phyloP scores from a whole-genome alignment of 1,140 invertebrate species.

The Aleiodes sp. region DNA sequence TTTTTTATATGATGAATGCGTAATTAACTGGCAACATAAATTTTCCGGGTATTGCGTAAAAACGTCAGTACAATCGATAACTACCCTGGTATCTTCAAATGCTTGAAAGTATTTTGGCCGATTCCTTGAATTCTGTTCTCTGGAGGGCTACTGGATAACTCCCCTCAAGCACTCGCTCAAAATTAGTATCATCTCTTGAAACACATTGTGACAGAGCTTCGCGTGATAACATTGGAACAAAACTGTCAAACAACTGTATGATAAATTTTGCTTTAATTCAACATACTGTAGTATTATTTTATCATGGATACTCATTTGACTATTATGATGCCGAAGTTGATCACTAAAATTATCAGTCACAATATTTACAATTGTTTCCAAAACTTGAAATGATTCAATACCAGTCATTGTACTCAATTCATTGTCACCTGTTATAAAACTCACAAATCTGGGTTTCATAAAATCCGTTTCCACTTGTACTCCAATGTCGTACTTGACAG shows the following conservation, averaged over 20 bases:
- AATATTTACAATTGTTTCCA: conserved; percentile 16
- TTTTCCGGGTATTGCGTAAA: conserved; percentile 25
- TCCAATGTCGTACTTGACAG: background rate
- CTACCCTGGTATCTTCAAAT: conserved; percentile 27
- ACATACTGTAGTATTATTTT: conserved; percentile 18
- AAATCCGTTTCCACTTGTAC: conserved; percentile 16
- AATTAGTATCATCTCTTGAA: conserved; percentile 7
- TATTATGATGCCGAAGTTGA: background rate
- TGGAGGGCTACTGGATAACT: conserved; percentile 26
- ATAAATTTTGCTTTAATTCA: conserved; percentile 30
- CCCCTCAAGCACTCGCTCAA: conserved; percentile 20
- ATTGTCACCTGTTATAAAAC: conserved; percentile 5
- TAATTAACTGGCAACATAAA: conserved; percentile 28
- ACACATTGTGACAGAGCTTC: conserved; percentile 21
- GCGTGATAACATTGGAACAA: background rate
- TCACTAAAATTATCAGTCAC: background rate
- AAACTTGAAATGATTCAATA: conserved; percentile 19
- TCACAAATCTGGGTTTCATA: conserved; percentile 1
- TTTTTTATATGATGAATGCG: conserved; percentile 45
- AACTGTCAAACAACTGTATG: conserved; percentile 23
- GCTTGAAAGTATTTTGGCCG: conserved; percentile 21
- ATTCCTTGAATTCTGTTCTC: background rate
- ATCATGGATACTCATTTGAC: background rate
- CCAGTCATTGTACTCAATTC: conserved; percentile 18
- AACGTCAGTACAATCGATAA: conserved; percentile 42